phyloP scores from a whole-genome alignment of 2,113 vertebrate genomes.

The Polypterus senegalus region DNA sequence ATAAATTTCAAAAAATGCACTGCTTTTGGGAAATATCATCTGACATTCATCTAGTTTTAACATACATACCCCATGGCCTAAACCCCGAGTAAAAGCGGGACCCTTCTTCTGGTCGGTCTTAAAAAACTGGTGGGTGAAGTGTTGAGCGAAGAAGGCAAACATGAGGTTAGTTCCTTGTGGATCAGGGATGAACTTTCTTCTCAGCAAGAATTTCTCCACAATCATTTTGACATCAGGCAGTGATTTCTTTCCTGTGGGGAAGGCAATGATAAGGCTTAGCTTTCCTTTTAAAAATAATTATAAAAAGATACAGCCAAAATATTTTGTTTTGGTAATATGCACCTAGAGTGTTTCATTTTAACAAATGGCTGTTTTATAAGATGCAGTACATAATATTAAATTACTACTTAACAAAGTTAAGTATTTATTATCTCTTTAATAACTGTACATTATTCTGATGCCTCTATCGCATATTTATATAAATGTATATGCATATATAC shows the following conservation, averaged over 20 bases:
- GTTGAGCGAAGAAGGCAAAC: slow-evolving; percentile 95
- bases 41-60: background rate
- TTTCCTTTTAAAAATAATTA: too few species aligned
- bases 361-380: too few species aligned
- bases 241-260: slow-evolving; percentile 68
- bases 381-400: too few species aligned
- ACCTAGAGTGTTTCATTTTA: too few species aligned
- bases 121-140: slow-evolving; percentile 95
- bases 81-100: slow-evolving; percentile 70
- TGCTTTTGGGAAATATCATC: too few species aligned
- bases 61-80: slow-evolving; percentile 75
- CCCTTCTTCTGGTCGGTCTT: slow-evolving; percentile 79
- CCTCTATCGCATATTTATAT: too few species aligned
- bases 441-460: background rate
- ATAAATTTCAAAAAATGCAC: background rate
- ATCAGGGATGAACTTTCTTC: slow-evolving; percentile 81
- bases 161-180: slow-evolving; percentile 85
- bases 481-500: background rate
- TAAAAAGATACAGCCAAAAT: too few species aligned
- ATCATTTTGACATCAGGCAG: slow-evolving; percentile 70
- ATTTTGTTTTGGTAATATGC: too few species aligned
- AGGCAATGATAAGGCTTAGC: too few species aligned
- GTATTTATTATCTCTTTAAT: background rate
- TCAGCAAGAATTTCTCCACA: slow-evolving; percentile 74
- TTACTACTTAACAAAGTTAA: too few species aligned